Percentiles rank a stretch among this genome's conserved stretches.
These are phyloP conservation scores for Ornithoptera alexandrae DNA, from an alignment of 2,888 invertebrate genomes.

Conservation along the genomic window DNA sequence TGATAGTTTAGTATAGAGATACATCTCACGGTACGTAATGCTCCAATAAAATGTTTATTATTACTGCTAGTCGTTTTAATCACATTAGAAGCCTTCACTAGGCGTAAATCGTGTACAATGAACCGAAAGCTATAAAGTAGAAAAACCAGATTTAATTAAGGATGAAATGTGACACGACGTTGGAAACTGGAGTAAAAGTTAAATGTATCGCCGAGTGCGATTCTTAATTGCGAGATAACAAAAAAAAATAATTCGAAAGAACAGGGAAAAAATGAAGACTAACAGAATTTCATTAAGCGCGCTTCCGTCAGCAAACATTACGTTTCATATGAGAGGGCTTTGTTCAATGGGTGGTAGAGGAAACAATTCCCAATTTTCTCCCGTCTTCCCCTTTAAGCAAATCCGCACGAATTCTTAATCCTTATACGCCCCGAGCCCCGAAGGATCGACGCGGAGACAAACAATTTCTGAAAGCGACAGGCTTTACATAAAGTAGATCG, in stretches of 20 bases:
- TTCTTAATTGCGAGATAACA: slow-evolving; percentile 29
- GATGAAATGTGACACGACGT: slow-evolving; percentile 46
- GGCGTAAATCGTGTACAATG: slow-evolving; percentile 41
- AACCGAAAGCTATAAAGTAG: slow-evolving; percentile 45
- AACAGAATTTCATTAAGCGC: slow-evolving; percentile 50
- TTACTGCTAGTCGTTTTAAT: slow-evolving; percentile 52
- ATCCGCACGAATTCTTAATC: slow-evolving; percentile 71
- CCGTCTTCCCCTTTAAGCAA: slow-evolving; percentile 66
- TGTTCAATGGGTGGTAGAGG: slow-evolving; percentile 58
- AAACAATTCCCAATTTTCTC: slow-evolving; percentile 71
- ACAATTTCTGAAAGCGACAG: slow-evolving; percentile 39
- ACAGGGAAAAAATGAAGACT: slow-evolving; percentile 41
- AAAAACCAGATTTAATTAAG: slow-evolving; percentile 52
- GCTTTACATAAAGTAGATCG: not conserved
- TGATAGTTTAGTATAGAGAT: slow-evolving; percentile 40
- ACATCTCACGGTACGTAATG: slow-evolving; percentile 49
- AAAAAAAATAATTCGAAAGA: slow-evolving; percentile 31
- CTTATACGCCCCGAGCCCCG: slow-evolving; percentile 61
- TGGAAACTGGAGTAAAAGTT: slow-evolving; percentile 37
- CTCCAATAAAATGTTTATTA: slow-evolving; percentile 63
- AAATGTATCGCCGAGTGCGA: slow-evolving; percentile 24
- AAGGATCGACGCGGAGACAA: slow-evolving; percentile 53
- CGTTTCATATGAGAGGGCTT: slow-evolving; percentile 51
- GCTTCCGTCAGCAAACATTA: slow-evolving; percentile 47
- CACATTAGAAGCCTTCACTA: slow-evolving; percentile 46